Base-by-base conservation (phyloP, 2,797 vertebrate species). In the Cuculus canorus region DNA sequence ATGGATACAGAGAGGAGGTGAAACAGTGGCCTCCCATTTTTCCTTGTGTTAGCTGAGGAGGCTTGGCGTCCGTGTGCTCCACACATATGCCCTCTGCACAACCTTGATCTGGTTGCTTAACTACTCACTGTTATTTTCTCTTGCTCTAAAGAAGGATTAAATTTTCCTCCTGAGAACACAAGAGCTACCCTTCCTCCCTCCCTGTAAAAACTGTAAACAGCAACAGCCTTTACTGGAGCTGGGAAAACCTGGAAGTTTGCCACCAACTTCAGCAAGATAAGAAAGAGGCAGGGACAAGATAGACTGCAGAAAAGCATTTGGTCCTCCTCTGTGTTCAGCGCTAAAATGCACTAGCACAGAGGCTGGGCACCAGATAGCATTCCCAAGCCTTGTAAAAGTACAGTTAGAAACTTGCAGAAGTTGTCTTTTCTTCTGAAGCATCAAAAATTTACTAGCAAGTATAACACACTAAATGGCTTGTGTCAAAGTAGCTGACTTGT, bases 41-140 rank as follows among this genome's bases (percentile, higher is more conserved):
- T 45, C 13, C 23, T 27, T 33, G 17, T 17, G 25, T 21, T 7
- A 48, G 52, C 2, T 0, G 61, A 41, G 43, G 19, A 48, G 8
- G 37, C 28, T 83, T 2, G 0, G 52, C 7, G 4, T 4, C n/a
- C 57, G 54, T 0, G 0, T 17, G 11, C 13, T 18, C 32, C 59
- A 22, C 53, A 39, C 15, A 4, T 19, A 11, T 9, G 23, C 53
- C 33, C 73, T 27, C 25, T 28, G 37, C 3, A 1, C 1, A 7
- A 47, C 65, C 47, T 57, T 16, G 17, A 28, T 33, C 41, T 70
- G 24, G 9, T 32, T 66, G 37, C 41, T 88, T 22, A 81, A 77
- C 35, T 88, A 43, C 39, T 81, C 37, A 28, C 33, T 35, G 19
- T 32, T 57, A 66, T 32, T 22, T 82, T 64, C 61, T 81, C 70